phyloP scores from a whole-genome alignment of 2,113 vertebrate species.

The Clarias gariepinus region DNA sequence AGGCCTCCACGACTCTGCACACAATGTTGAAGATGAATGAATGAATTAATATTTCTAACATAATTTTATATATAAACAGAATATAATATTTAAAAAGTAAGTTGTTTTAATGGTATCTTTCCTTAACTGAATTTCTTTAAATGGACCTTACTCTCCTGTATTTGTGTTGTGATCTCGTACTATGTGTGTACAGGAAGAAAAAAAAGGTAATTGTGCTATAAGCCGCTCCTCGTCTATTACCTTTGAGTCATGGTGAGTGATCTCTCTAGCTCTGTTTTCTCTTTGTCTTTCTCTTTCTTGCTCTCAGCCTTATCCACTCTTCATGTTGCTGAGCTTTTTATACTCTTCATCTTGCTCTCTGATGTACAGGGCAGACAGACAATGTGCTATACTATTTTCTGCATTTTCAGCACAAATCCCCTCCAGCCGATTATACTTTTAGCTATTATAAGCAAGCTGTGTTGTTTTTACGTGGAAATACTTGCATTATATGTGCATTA shows the following conservation, averaged over 20 bases:
- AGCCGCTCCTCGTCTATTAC: conserved; percentile 29
- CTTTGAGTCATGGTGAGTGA: conserved; percentile 29
- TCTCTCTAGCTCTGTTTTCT: conserved; percentile 29
- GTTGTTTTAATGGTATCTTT: neutral
- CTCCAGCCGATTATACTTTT: conserved; percentile 34
- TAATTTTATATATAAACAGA: too few species aligned
- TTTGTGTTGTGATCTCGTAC: neutral
- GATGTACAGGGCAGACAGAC: conserved; percentile 40
- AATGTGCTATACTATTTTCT: conserved; percentile 3
- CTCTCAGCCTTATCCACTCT: conserved; percentile 27
- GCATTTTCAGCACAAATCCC: conserved; percentile 42
- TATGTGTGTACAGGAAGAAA: neutral
- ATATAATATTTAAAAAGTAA: too few species aligned
- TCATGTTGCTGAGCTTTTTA: conserved; percentile 40
- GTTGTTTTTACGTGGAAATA: conserved; percentile 21
- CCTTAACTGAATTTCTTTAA: neutral
- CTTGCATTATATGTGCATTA: conserved; percentile 19
- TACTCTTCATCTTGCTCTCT: conserved; percentile 47
- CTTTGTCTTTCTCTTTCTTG: neutral
- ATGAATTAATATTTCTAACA: too few species aligned
- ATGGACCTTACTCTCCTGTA: neutral
- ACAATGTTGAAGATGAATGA: too few species aligned
- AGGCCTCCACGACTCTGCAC: too few species aligned
- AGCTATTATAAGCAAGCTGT: conserved; percentile 25
- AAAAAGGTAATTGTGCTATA: neutral